Conservation (phyloP, 2,113 vertebrate species). For the Halichoeres trimaculatus region DNA sequence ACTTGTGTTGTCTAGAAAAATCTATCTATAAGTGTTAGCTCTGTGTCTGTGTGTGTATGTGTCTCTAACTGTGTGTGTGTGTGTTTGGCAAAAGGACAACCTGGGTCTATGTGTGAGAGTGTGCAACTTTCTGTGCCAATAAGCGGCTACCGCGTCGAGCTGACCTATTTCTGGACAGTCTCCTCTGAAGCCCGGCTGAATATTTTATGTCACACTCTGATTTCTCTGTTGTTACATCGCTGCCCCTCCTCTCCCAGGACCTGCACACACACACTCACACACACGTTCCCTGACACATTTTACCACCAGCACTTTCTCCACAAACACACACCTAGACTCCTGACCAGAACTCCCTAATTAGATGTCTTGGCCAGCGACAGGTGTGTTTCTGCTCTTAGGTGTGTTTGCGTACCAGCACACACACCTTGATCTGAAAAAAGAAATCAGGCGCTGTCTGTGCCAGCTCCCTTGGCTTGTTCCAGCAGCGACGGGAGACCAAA, state of each 20-base stretch:
- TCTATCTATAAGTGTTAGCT: neutral
- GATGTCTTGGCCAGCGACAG: constrained; percentile 21
- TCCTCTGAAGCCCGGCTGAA: constrained; percentile 73
- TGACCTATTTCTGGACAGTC: constrained; percentile 79
- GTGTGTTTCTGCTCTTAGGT: constrained; percentile 5
- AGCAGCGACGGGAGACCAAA: neutral
- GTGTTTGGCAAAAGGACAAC: neutral
- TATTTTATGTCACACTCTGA: constrained; percentile 80
- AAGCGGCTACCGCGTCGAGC: constrained; percentile 42
- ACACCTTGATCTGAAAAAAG: constrained; percentile 37
- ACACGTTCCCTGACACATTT: constrained; percentile 40
- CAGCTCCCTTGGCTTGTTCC: constrained; percentile 17
- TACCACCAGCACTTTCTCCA: neutral
- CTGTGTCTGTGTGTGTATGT: constrained; percentile 1
- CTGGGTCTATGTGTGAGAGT: constrained; percentile 24
- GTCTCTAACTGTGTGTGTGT: neutral
- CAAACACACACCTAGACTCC: constrained; percentile 5
- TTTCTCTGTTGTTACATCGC: constrained; percentile 68
- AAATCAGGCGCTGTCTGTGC: constrained; percentile 29
- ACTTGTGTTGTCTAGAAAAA: constrained; percentile 31
- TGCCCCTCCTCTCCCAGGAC: constrained; percentile 30
- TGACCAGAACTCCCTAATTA: constrained; percentile 53
- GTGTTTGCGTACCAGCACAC: constrained; percentile 1
- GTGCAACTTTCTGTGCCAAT: constrained; percentile 24
- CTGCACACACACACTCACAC: constrained; percentile 31